Evolutionary conservation across 2,888 invertebrate genomes (phyloP).

Genomic region (Fissipunctia ypsillon): DNA sequence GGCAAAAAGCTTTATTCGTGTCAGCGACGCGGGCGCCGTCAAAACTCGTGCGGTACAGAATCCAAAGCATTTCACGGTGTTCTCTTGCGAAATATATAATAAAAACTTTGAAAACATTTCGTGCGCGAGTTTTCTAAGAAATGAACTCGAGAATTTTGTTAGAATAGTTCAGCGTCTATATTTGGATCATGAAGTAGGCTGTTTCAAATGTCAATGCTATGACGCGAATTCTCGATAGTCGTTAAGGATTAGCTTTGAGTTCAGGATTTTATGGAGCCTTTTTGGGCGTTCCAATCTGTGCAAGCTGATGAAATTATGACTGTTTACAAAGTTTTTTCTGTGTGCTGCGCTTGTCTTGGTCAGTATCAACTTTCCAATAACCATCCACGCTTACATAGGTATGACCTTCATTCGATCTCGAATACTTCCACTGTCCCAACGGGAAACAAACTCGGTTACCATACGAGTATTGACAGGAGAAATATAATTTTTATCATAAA

Average conservation of each 20-base stretch:
- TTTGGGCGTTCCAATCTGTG: background rate
- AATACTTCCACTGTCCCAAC: conserved; percentile 18
- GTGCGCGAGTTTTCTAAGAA: conserved; percentile 62
- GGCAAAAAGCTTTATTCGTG: conserved; percentile 66
- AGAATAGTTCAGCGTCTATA: conserved; percentile 51
- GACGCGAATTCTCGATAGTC: conserved; percentile 23
- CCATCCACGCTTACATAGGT: background rate
- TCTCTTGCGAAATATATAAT: conserved; percentile 67
- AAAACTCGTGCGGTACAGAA: conserved; percentile 69
- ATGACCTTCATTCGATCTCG: conserved; percentile 14
- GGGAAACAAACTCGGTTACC: conserved; percentile 29
- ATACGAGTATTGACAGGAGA: conserved; percentile 46
- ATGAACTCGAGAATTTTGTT: conserved; percentile 33
- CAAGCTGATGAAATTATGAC: background rate
- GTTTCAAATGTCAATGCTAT: conserved; percentile 59
- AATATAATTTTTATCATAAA: conserved; percentile 64
- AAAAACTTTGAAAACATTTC: conserved; percentile 62
- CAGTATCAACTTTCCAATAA: conserved; percentile 34
- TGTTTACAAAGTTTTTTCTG: conserved; percentile 4
- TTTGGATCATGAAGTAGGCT: conserved; percentile 43
- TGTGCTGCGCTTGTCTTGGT: conserved; percentile 7
- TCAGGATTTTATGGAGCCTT: conserved; percentile 4
- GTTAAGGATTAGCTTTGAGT: conserved; percentile 5
- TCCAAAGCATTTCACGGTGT: conserved; percentile 68
- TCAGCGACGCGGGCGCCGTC: conserved; percentile 61